Conservation (phyloP, 2,113 vertebrate genomes). For the Pyrgilauda ruficollis region DNA sequence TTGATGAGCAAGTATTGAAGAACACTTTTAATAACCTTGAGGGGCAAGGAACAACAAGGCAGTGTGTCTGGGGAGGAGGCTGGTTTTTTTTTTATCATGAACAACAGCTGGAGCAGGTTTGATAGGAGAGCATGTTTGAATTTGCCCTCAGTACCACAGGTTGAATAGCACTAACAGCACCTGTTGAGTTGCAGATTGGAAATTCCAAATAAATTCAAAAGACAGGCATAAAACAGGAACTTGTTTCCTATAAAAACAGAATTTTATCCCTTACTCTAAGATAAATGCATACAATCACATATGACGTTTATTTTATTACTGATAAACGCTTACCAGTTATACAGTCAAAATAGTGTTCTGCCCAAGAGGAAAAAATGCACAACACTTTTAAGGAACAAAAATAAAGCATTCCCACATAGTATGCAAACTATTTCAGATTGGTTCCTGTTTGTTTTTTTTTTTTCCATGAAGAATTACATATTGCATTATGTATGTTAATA, state of each 20-base stretch:
- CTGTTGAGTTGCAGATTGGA: not conserved
- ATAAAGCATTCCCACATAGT: not conserved
- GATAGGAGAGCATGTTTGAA: not conserved
- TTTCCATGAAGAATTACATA: not conserved
- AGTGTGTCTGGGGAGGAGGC: not conserved
- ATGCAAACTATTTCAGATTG: not conserved
- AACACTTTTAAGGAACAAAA: constrained; percentile 2
- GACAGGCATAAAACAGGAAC: not conserved
- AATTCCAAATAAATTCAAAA: not conserved
- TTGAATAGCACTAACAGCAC: not conserved
- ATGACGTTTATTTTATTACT: not conserved
- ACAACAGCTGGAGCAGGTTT: not conserved
- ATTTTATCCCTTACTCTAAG: not conserved
- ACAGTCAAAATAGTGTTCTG: not conserved
- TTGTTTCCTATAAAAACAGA: not conserved
- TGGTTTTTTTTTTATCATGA: not conserved
- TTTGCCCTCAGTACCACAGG: not conserved
- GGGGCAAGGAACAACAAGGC: not conserved
- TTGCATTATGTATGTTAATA: not conserved
- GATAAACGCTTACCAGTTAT: not conserved
- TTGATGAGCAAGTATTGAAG: not conserved
- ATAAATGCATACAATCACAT: not conserved
- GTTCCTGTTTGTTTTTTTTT: not conserved
- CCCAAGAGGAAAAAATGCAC: constrained; percentile 6
- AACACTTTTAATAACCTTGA: not conserved